Evolutionary conservation across 2,888 invertebrate species (phyloP), one percentile per base, ranked within the genome.

Genomic region (Drosophila incognita): DNA sequence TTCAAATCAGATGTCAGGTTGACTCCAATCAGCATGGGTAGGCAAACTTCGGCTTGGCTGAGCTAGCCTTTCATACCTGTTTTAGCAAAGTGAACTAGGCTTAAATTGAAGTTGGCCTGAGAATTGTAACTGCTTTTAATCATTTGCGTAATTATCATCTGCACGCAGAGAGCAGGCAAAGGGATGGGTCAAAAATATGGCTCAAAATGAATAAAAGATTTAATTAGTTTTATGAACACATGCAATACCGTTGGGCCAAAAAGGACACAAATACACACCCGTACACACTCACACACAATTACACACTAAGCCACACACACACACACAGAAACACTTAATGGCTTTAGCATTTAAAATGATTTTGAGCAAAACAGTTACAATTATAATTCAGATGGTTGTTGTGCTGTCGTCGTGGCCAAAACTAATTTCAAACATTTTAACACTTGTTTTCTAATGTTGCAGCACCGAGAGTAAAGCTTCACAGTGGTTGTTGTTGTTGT

Each of bases 371-470:
- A 73, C 71, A 71, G 67, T 72, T 69, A 66, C 62, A 78, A 76
- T 76, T 77, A 82, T 36, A 38, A 38, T 27, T 29, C 7, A 7
- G 18, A 67, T 72, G 57, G 61, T 60, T 63, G 51, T 53, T 63
- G 24, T 78, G 63, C 62, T 58, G 54, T 69, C 53, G 51, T 76
- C 64, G 63, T 69, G 59, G 76, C 71, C 54, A 89, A 89, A 88
- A 89, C 88, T 88, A 89, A 88, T 87, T 89, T 85, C 69, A 88
- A 89, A 89, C 83, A 89, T 89, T 88, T 89, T 82, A 87, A 84
- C 87, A 87, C 89, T 84, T 88, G 88, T 83, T 83, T 83, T 74
- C 68, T 49, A 73, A 77, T 72, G 54, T 61, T 64, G 65, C 49
- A 57, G n/a, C 36, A 10, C 38, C 33, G 33, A 49, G 33, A 49